Evolutionary conservation across 2,113 vertebrate genomes (phyloP).

Genomic region (Carassius gibelio): DNA sequence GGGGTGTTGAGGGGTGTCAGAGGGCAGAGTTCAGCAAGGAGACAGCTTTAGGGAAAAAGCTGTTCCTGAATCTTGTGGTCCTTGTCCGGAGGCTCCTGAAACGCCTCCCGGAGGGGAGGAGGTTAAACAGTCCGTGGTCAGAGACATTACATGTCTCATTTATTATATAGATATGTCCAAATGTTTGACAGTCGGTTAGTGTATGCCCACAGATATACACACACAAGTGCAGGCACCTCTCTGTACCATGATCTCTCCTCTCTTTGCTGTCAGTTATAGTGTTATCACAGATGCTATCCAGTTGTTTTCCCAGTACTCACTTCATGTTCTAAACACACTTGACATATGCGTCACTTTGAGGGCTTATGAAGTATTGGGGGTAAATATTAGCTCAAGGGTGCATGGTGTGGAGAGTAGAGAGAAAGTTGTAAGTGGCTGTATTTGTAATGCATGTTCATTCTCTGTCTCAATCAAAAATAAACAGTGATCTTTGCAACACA

Average conservation of each 20-base stretch:
- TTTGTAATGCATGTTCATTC: neutral
- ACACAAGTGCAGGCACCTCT: neutral
- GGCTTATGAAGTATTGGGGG: conserved; percentile 9
- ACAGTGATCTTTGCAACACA: neutral
- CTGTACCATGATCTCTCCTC: neutral
- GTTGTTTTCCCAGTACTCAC: conserved; percentile 11
- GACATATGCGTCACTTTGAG: neutral
- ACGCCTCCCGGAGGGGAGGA: no score
- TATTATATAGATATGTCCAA: no score
- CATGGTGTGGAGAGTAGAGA: neutral
- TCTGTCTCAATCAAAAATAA: conserved; percentile 1
- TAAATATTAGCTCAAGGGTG: conserved; percentile 18
- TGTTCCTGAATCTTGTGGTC: no score
- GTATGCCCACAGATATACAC: neutral
- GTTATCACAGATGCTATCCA: conserved; percentile 6
- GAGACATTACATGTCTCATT: no score
- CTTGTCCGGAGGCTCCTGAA: no score
- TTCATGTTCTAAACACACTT: conserved; percentile 35
- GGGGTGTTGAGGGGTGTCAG: no score
- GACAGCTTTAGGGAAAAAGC: no score
- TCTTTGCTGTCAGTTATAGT: neutral
- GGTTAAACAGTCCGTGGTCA: no score
- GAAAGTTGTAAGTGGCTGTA: neutral
- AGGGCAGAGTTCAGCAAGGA: no score
- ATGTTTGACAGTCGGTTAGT: neutral